These are phyloP conservation scores for Thalassophryne amazonica DNA, from an alignment of 2,797 vertebrate genomes.

Conservation along the genomic window DNA sequence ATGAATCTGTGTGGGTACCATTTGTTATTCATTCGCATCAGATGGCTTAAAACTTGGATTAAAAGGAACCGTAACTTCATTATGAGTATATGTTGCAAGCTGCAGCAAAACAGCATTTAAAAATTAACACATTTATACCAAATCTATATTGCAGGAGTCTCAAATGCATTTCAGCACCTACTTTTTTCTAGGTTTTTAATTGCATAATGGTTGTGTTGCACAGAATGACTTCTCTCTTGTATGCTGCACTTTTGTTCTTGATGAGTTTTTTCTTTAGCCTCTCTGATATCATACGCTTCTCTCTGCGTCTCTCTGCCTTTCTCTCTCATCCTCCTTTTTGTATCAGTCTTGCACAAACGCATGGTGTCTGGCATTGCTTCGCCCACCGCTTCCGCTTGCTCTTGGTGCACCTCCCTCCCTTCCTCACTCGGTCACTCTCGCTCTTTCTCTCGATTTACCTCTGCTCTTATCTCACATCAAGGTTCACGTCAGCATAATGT, in stretches of 20 bases:
- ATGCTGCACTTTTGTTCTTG: conserved; percentile 37
- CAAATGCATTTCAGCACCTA: background rate
- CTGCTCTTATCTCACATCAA: conserved; percentile 38
- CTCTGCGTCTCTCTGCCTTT: conserved; percentile 5
- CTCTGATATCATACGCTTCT: conserved; percentile 17
- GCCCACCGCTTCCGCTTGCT: conserved; percentile 70
- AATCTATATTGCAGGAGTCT: too few relatives aligned
- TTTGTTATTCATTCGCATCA: background rate
- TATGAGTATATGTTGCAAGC: too few relatives aligned
- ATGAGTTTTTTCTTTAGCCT: conserved; percentile 50
- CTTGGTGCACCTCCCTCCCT: conserved; percentile 13
- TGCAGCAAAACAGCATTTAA: too few relatives aligned
- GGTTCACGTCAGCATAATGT: conserved; percentile 50
- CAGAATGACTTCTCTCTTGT: conserved; percentile 22
- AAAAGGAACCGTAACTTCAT: too few relatives aligned
- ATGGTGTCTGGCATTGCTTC: conserved; percentile 53
- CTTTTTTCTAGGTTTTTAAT: conserved; percentile 6
- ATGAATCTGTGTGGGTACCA: too few relatives aligned
- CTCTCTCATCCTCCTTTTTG: conserved; percentile 42
- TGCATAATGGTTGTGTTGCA: conserved; percentile 28
- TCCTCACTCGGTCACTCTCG: conserved; percentile 19
- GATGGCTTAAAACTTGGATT: too few relatives aligned
- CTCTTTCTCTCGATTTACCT: conserved; percentile 25
- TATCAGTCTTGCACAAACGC: conserved; percentile 47
- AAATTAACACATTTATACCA: too few relatives aligned